Evolutionary conservation across 53 echinoderm and acorn worm genomes (phyloP), one percentile per base, ranked within the genome.

Genomic region (Holothuria leucospilota): DNA sequence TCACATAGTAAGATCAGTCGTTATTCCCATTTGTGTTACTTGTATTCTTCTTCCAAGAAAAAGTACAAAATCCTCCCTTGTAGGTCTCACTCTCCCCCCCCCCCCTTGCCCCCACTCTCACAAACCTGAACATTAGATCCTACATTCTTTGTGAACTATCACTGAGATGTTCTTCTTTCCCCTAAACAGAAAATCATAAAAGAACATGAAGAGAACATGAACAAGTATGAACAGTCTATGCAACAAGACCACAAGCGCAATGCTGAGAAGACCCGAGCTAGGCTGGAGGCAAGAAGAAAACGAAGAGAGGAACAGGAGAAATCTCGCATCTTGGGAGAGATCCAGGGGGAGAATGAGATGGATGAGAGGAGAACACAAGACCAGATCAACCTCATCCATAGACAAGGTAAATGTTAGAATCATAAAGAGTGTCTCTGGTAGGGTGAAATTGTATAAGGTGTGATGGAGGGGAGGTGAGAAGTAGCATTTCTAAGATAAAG

Each of bases 311-410:
- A 91, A 8, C 86, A 90, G 39, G 95, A 93, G 84, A 52, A 88
- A 78, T 60, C 88, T 21, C 62, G 89, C 62, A 98, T 98, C 85
- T 61, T 91, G 67, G 63, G 78, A 15, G 93, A 93, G 56, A 46
- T 90, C 42, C 77, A 69, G 40, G 81, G 71, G 59, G 91, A 95
- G n/a, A 85, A 39, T 39, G 93, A 98, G 2, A 86, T 92, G 26
- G 95, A 95, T 42, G 91, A 91, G 79, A 93, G 98, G 29, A 80
- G 93, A 13, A 93, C 95, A 18, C 95, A 90, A 53, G 98, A 98
- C 40, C 92, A 92, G 82, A 85, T 98, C 51, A 98, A 98, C 82
- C 89, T 88, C 64, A 87, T 98, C 49, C 92, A 95, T 49, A 89
- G 89, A 75, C 89, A 98, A 86, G 92, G 98, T 98, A 56, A 70